These are phyloP conservation scores for Xyrauchen texanus DNA, from an alignment of 2,113 vertebrate species.

Conservation along the genomic window DNA sequence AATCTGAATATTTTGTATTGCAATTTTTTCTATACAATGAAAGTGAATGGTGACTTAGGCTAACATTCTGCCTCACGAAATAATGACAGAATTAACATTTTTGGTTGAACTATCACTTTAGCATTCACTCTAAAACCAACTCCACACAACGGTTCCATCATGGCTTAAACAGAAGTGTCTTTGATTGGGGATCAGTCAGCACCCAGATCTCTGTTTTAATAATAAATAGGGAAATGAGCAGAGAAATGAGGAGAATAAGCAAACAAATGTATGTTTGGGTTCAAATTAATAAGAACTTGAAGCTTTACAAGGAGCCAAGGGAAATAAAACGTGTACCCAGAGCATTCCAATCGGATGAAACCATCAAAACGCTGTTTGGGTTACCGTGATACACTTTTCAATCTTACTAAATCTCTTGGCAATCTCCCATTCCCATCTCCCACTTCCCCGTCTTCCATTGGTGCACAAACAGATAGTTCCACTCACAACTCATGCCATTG, in stretches of 20 bases:
- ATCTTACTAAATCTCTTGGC: too few relatives aligned
- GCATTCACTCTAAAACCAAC: neutral
- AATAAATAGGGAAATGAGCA: slow-evolving; percentile 57
- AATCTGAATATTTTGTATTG: too few relatives aligned
- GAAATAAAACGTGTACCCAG: slow-evolving; percentile 75
- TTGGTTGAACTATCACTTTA: neutral
- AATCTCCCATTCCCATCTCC: too few relatives aligned
- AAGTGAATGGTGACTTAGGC: too few relatives aligned
- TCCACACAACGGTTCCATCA: slow-evolving; percentile 56
- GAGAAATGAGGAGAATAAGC: slow-evolving; percentile 26
- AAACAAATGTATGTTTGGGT: slow-evolving; percentile 60
- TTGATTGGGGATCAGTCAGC: slow-evolving; percentile 70
- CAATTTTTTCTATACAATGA: too few relatives aligned
- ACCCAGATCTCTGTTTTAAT: slow-evolving; percentile 53
- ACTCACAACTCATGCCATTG: too few relatives aligned
- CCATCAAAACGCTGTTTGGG: slow-evolving; percentile 59
- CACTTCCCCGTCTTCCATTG: too few relatives aligned
- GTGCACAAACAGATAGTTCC: too few relatives aligned
- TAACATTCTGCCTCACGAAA: neutral
- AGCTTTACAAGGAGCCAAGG: slow-evolving; percentile 74
- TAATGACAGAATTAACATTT: neutral
- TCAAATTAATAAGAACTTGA: slow-evolving; percentile 70
- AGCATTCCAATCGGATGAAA: slow-evolving; percentile 71
- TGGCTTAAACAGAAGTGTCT: slow-evolving; percentile 68
- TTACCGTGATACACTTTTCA: too few relatives aligned